Evolutionary conservation across 2,888 invertebrate genomes (phyloP).

Genomic region (Eudemis profundana): DNA sequence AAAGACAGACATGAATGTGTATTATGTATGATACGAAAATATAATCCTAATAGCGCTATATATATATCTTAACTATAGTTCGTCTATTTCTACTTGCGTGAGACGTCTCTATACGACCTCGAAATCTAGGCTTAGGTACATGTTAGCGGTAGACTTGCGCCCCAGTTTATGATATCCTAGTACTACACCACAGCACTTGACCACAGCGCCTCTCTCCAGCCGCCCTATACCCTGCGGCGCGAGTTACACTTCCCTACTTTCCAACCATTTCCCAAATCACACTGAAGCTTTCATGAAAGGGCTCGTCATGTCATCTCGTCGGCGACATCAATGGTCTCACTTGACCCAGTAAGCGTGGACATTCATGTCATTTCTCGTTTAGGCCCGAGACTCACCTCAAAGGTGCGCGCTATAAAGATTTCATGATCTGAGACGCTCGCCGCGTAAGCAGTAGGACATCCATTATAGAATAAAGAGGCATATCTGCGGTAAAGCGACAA

Average conservation of each 20-base stretch:
- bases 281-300: slow-evolving; percentile 60
- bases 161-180: slow-evolving; percentile 12
- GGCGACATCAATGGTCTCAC: slow-evolving; percentile 69
- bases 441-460: slow-evolving; percentile 55
- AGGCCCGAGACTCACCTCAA: slow-evolving; percentile 64
- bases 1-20: too few species aligned
- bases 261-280: slow-evolving; percentile 42
- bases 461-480: slow-evolving; percentile 54
- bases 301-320: slow-evolving; percentile 59
- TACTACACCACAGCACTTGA: slow-evolving; percentile 1
- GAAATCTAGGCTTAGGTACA: neutral
- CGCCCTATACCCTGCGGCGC: slow-evolving; percentile 21
- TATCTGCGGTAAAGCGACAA: neutral
- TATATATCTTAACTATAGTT: too few species aligned
- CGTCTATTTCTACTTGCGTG: neutral
- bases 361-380: slow-evolving; percentile 72
- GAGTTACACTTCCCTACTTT: slow-evolving; percentile 41
- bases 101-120: neutral
- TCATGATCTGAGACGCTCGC: slow-evolving; percentile 60
- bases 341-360: slow-evolving; percentile 73
- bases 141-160: neutral
- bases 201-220: neutral
- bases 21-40: too few species aligned
- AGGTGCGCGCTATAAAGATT: slow-evolving; percentile 68
- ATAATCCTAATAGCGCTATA: too few species aligned